Percentiles rank a stretch among this genome's conserved stretches.
Conservation (phyloP, 2,113 vertebrate species). For the Hypocryptadius cinnamomeus region DNA sequence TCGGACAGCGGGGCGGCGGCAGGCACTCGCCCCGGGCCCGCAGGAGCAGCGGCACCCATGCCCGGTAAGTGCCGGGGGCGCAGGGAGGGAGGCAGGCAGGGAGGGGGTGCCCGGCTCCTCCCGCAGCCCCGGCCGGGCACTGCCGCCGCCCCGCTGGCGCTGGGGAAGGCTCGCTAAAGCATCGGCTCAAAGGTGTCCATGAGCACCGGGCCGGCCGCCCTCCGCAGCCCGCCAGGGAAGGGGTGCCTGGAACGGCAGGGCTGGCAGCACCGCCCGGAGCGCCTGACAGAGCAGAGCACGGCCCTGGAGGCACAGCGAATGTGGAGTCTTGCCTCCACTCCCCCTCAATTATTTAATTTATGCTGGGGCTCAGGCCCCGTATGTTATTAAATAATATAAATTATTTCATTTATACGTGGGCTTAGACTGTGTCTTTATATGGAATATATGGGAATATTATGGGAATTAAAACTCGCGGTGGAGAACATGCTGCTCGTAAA, state of each 20-base stretch:
- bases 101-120: background rate
- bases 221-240: accelerated
- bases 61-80: background rate
- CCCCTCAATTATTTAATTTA: accelerated
- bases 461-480: background rate
- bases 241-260: accelerated
- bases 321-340: accelerated
- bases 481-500: accelerated
- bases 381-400: no score
- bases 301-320: background rate
- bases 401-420: accelerated
- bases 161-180: background rate
- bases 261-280: accelerated
- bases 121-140: background rate
- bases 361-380: no score
- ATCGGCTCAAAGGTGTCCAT: accelerated
- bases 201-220: background rate
- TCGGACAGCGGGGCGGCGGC: background rate
- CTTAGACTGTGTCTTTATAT: accelerated
- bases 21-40: background rate
- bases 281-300: accelerated
- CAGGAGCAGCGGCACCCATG: background rate
- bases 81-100: accelerated
- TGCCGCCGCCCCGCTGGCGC: no score
- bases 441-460: no score